phyloP scores from a whole-genome alignment of 2,113 vertebrate species.

The Isichthys henryi region DNA sequence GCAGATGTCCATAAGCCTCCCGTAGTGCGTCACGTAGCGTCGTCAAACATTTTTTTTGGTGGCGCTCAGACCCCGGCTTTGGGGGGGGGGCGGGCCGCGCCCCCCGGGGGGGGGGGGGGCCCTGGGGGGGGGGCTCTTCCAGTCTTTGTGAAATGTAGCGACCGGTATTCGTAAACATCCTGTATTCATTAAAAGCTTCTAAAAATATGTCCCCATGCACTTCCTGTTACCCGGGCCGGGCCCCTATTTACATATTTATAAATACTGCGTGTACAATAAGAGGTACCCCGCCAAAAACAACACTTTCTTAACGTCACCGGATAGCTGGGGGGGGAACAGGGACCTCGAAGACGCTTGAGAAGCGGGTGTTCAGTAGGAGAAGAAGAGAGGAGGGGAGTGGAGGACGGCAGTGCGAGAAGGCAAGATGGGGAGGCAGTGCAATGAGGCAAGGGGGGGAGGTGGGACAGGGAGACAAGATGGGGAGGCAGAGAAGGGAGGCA shows the following conservation, averaged over 20 bases:
- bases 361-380: slow-evolving; percentile 21
- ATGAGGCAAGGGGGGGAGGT: background rate
- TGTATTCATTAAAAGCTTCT: slow-evolving; percentile 76
- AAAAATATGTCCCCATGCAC: slow-evolving; percentile 65
- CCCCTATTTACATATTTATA: slow-evolving; percentile 71
- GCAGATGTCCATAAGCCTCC: too few species aligned
- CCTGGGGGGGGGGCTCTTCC: slow-evolving; percentile 57
- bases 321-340: slow-evolving; percentile 55
- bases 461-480: background rate
- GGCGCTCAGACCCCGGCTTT: too few species aligned
- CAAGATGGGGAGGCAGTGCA: background rate
- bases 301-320: slow-evolving; percentile 50
- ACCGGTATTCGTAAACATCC: slow-evolving; percentile 74
- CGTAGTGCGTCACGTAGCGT: too few species aligned
- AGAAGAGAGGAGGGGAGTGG: background rate
- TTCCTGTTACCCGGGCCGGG: slow-evolving; percentile 56
- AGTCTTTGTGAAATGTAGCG: slow-evolving; percentile 66
- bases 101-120: too few species aligned
- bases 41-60: too few species aligned
- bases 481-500: background rate
- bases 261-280: slow-evolving; percentile 64
- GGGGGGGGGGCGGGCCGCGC: too few species aligned
- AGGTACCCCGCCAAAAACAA: slow-evolving; percentile 62
- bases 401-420: background rate
- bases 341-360: slow-evolving; percentile 39